A percentile compares a stretch with the other conserved stretches of the same genome.
Evolutionary conservation across 2,888 invertebrate species (phyloP).

Genomic region (Mythimna impura): DNA sequence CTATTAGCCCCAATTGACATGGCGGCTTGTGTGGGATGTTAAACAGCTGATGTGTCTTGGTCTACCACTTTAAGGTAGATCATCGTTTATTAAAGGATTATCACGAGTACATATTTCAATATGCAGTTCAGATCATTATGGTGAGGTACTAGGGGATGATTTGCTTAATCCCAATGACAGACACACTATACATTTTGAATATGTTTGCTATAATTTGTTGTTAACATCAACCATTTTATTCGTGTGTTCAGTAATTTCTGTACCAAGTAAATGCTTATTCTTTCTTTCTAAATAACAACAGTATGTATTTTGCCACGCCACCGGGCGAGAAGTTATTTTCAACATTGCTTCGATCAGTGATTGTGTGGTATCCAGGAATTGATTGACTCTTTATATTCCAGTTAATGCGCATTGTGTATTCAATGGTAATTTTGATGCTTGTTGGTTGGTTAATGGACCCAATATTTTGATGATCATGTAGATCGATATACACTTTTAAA

Average conservation of each 20-base stretch:
- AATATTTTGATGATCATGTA: not conserved
- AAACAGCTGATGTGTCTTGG: constrained; percentile 1
- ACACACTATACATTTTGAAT: not conserved
- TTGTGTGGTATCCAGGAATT: constrained; percentile 49
- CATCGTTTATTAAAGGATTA: too few relatives aligned
- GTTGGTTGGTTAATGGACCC: not conserved
- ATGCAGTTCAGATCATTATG: too few relatives aligned
- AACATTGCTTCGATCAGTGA: constrained; percentile 32
- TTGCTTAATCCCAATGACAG: not conserved
- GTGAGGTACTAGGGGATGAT: not conserved
- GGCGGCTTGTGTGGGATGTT: constrained; percentile 21
- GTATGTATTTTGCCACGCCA: not conserved
- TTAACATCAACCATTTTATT: not conserved
- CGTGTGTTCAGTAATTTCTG: not conserved
- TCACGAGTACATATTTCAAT: too few relatives aligned
- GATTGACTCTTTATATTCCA: constrained; percentile 35
- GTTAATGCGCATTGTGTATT: constrained; percentile 33
- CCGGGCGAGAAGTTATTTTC: constrained; percentile 19
- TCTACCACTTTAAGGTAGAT: not conserved
- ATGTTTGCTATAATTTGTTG: not conserved
- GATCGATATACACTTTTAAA: not conserved
- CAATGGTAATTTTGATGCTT: constrained; percentile 16
- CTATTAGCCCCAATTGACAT: constrained; percentile 48
- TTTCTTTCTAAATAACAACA: not conserved
- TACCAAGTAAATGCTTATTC: not conserved